Evolutionary conservation across 2,888 invertebrate genomes (phyloP), one percentile per base, ranked within the genome.

Genomic region (Drosophila algonquin): DNA sequence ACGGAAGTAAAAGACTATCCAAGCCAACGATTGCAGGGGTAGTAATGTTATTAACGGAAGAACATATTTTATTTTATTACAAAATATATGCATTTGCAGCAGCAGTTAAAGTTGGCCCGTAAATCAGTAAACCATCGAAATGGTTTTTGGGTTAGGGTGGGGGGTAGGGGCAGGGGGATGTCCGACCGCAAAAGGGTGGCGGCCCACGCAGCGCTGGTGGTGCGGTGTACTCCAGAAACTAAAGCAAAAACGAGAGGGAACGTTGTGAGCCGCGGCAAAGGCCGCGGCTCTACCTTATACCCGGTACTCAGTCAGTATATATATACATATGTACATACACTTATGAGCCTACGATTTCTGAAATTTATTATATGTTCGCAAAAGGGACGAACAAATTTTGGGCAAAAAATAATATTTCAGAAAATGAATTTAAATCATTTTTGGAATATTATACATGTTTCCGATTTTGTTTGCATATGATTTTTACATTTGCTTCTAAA

Each of bases 51-150:
- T 50, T 40, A 48, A 52, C 53, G 58, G 24, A 27, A 44, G 61
- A 68, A 54, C 56, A 81, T 59, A 62, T 75, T 63, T 61, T 10
- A 57, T 45, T 73, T 55, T 35, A 67, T 50, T 63, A 32, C 54
- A 60, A 35, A 5, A 24, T 24, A 24, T 24, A 14, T 40, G 8
- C 8, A 30, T 55, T 63, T 63, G 50, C 56, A 44, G 40, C 16
- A 9, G 46, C 14, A 40, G 40, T 14, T 40, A 40, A 40, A 14
- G 14, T 12, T 68, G 63, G 70, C 10, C 55, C 32, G 30, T 46
- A 76, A 72, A 73, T 79, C 70, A 60, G 50, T 73, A 72, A 82
- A 76, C 75, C 83, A 58, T 63, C 67, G 76, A 80, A 81, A 80
- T 80, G 83, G 59, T 7, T 35, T 47, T 53, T 14, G 16, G 18